A percentile compares a stretch with the other conserved stretches of the same genome.
Evolutionary conservation across 37 sponge, comb jelly and placozoan genomes (phyloP).

Genomic region (Spongilla lacustris): DNA sequence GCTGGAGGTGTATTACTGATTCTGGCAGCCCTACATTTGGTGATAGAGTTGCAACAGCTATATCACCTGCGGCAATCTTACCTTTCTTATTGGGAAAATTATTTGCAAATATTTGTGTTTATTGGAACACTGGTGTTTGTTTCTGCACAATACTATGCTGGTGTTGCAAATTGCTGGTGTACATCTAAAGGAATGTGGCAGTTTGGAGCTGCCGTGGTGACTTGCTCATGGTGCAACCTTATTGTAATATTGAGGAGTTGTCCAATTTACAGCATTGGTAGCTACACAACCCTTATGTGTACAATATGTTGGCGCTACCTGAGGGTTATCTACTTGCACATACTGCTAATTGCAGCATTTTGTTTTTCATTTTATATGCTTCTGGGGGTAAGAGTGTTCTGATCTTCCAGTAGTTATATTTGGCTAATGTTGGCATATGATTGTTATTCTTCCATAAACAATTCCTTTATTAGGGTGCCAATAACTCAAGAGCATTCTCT

Average conservation of each 20-base stretch:
- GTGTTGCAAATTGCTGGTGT: neutral
- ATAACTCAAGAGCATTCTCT: neutral
- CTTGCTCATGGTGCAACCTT: neutral
- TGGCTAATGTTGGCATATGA: too few species aligned
- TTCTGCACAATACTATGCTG: neutral
- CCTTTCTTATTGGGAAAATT: neutral
- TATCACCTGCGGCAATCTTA: neutral
- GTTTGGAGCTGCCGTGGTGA: neutral
- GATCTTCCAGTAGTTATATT: too few species aligned
- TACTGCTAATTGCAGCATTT: neutral
- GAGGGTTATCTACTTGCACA: neutral
- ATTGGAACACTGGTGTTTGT: neutral
- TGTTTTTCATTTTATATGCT: neutral
- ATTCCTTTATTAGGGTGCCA: too few species aligned
- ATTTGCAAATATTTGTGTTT: neutral
- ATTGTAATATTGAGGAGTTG: neutral
- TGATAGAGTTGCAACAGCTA: neutral
- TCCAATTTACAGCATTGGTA: neutral
- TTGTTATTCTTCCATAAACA: too few species aligned
- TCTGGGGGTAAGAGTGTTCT: neutral
- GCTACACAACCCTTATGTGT: neutral
- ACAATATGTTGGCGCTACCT: neutral
- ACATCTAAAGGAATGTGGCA: neutral
- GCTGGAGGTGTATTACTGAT: neutral
- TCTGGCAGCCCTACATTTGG: neutral